These are phyloP conservation scores for Eriosoma lanigerum DNA, from an alignment of 1,140 invertebrate genomes.

Conservation along the genomic window DNA sequence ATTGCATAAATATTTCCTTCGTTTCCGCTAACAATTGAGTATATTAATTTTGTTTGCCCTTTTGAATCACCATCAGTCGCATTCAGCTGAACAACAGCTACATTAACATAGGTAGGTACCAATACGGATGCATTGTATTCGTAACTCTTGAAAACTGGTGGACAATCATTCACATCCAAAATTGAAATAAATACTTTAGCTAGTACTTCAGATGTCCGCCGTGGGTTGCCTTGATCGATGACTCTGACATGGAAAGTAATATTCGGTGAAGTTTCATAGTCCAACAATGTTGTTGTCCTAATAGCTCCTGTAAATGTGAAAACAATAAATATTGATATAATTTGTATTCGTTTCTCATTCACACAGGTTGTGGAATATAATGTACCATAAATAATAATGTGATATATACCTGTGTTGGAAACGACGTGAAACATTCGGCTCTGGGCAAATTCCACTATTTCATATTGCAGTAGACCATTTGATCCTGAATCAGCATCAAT, in stretches of 20 bases:
- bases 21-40: slow-evolving; percentile 81
- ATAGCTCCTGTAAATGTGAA: slow-evolving; percentile 67
- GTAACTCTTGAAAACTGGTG: slow-evolving; percentile 71
- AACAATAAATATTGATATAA: background rate
- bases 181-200: slow-evolving; percentile 76
- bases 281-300: slow-evolving; percentile 72
- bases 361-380: background rate
- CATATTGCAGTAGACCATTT: slow-evolving; percentile 80
- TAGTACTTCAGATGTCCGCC: slow-evolving; percentile 72
- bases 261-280: slow-evolving; percentile 73
- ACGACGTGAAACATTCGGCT: slow-evolving; percentile 82
- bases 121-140: slow-evolving; percentile 77
- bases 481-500: slow-evolving; percentile 77
- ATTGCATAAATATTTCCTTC: slow-evolving; percentile 76
- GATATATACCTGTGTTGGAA: slow-evolving; percentile 73
- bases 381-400: too few species aligned
- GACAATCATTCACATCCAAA: slow-evolving; percentile 83
- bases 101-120: slow-evolving; percentile 76
- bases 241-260: slow-evolving; percentile 85
- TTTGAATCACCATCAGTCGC: slow-evolving; percentile 76
- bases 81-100: slow-evolving; percentile 67
- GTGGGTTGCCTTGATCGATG: slow-evolving; percentile 80
- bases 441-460: slow-evolving; percentile 76
- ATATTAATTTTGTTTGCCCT: slow-evolving; percentile 64
- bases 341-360: background rate